Base-by-base conservation (phyloP, 2,797 vertebrate species). In the Myoxocephalus aenaeus region DNA sequence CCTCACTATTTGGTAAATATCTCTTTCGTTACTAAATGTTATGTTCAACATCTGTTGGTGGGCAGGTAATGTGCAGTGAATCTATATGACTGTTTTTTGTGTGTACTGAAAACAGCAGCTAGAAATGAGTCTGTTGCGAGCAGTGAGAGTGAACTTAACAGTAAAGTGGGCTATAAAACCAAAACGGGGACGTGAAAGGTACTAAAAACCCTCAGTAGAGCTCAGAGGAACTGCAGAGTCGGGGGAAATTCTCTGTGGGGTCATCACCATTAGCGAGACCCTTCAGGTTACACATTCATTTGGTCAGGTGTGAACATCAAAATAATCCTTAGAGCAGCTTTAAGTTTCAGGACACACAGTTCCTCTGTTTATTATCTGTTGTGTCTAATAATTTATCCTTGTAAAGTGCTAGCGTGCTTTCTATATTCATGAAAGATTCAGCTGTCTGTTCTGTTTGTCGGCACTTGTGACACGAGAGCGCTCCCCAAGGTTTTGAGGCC, bases 401-500 rank as follows among this genome's bases (percentile, higher is more conserved):
- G 15, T 57, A 44, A 69, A 38, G 22, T 42, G 7, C 27, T 64
- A 36, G 54, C 72, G 17, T 40, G 20, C 22, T 56, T 8, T 80
- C 34, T 62, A 1, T 18, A 11, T 67, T 32, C 27, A 53, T 63
- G 14, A 18, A 58, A 44, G 40, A 73, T 70, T 75, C 64, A 78
- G 46, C 42, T 14, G 29, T 80, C 22, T 34, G 32, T 58, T 82
- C 46, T 51, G 50, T 86, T 51, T 64, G 73, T 61, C 75, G 63
- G 81, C 50, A n/a, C 51, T 74, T n/a, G 3, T 48, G 80, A 48
- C 76, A 85, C 61, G 9, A 81, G 84, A 57, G 51, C 15, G 14
- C 65, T 82, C 80, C 59, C 75, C 53, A 61, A 79, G 76, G 75
- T 65, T 57, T 38, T 61, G 29, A 76, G 75, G 68, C 46, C 57